Percentiles rank a stretch among this genome's conserved stretches.
Evolutionary conservation across 2,888 invertebrate genomes (phyloP).

Genomic region (Luperina nickerlii): DNA sequence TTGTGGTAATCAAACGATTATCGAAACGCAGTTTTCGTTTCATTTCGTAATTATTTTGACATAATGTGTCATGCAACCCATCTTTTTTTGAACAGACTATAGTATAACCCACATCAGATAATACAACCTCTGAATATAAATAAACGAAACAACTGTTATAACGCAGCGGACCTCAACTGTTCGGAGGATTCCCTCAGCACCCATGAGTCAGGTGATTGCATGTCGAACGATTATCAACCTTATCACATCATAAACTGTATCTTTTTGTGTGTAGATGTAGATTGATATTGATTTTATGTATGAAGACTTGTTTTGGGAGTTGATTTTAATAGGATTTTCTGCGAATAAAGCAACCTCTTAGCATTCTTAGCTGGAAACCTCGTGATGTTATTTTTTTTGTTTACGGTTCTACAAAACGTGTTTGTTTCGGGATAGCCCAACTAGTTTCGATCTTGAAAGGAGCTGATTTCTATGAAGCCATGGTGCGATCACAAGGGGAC

Average conservation of each 20-base stretch:
- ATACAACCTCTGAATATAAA: constrained; percentile 48
- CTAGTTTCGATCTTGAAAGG: neutral
- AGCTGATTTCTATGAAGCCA: neutral
- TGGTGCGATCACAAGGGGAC: neutral
- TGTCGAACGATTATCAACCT: constrained; percentile 75
- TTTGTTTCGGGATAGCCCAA: neutral
- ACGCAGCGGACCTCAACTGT: constrained; percentile 94
- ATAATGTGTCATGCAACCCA: neutral
- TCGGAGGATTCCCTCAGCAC: constrained; percentile 95
- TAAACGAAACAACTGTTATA: constrained; percentile 72
- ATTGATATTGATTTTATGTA: constrained; percentile 11
- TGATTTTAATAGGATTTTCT: constrained; percentile 35
- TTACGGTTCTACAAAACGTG: neutral
- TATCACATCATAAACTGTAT: constrained; percentile 68
- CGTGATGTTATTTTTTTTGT: neutral
- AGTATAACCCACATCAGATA: constrained; percentile 19
- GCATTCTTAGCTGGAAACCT: neutral
- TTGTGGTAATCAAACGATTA: neutral
- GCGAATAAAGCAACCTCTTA: neutral
- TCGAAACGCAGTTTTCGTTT: neutral
- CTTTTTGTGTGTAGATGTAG: constrained; percentile 75
- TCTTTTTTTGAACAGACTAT: neutral
- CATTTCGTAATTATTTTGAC: neutral
- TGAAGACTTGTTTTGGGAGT: constrained; percentile 17
- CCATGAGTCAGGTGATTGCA: constrained; percentile 94